Base-by-base conservation (phyloP, 2,888 invertebrate genomes). In the Mimumesa dahlbomi region DNA sequence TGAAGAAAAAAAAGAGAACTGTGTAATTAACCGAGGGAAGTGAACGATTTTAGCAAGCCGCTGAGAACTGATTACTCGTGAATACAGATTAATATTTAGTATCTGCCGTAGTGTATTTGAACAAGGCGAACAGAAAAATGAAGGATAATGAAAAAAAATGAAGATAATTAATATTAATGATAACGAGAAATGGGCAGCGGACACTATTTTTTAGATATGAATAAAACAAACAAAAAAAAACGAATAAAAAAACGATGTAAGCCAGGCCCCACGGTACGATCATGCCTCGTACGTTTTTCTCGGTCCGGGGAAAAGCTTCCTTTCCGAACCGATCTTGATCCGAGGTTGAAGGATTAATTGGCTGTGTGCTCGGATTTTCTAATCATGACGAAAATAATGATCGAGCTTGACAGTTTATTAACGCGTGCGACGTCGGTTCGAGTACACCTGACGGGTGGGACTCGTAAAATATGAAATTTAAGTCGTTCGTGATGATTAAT, bases 171-270 rank as follows among this genome's bases (percentile, higher is more conserved):
- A 54, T 31, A 45, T 52, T 56, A 16, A 56, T 22, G 29, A 21
- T 50, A 45, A 67, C 49, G 49, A 56, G 70, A 66, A 80, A 79
- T 68, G 71, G 68, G 57, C 76, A 73, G 65, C 78, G 63, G 74
- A 77, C 73, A 71, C 57, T 83, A 82, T 81, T 83, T 81, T 83
- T 84, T 79, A 77, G 74, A 81, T 73, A 73, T 56, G 65, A 69
- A n/a, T n/a, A n/a, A n/a, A n/a, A n/a, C n/a, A n/a, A n/a, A n/a
- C n/a, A n/a, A n/a, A n/a, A n/a, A n/a, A n/a, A n/a, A n/a, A n/a
- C n/a, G n/a, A n/a, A n/a, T n/a, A n/a, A n/a, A n/a, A n/a, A 69
- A 76, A 78, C 63, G 74, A 70, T 66, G 62, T 58, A 73, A 79
- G 78, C 73, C 77, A 79, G 68, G 75, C 67, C 59, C 71, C 67